These are phyloP conservation scores for Athripsodes cinereus DNA, from an alignment of 2,888 invertebrate genomes.

Conservation along the genomic window DNA sequence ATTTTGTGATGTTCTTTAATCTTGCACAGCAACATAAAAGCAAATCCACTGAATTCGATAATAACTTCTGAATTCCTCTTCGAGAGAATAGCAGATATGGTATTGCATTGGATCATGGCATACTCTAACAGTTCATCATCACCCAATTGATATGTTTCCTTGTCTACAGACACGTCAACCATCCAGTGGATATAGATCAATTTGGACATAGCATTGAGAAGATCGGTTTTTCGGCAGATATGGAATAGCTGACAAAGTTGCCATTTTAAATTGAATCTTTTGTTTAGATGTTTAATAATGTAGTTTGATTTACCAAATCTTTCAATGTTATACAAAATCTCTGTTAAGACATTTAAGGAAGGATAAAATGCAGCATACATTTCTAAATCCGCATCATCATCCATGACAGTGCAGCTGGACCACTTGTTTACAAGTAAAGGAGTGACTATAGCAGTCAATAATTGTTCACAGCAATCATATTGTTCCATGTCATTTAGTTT, in stretches of 20 bases:
- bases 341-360: constrained; percentile 50
- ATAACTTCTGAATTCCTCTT: constrained; percentile 36
- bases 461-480: constrained; percentile 45
- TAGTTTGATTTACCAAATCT: constrained; percentile 39
- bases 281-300: constrained; percentile 34
- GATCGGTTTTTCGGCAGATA: constrained; percentile 42
- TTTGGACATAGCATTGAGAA: constrained; percentile 45
- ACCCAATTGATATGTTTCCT: constrained; percentile 35
- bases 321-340: constrained; percentile 48
- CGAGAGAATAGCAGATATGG: constrained; percentile 32
- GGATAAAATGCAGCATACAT: constrained; percentile 50
- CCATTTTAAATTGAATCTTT: constrained; percentile 38
- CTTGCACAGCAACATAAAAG: constrained; percentile 38
- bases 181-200: constrained; percentile 44
- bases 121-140: constrained; percentile 36
- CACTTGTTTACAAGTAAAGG: constrained; percentile 54
- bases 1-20: constrained; percentile 31
- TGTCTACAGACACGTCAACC: constrained; percentile 36
- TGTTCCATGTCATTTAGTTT: constrained; percentile 47
- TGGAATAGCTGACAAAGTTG: constrained; percentile 39
- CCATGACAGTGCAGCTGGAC: constrained; percentile 44
- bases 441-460: constrained; percentile 50
- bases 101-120: constrained; percentile 26
- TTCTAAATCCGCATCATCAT: constrained; percentile 46
- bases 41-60: constrained; percentile 36